Evolutionary conservation across 2,888 invertebrate genomes (phyloP).

Genomic region (Drosophila kambysellisi): DNA sequence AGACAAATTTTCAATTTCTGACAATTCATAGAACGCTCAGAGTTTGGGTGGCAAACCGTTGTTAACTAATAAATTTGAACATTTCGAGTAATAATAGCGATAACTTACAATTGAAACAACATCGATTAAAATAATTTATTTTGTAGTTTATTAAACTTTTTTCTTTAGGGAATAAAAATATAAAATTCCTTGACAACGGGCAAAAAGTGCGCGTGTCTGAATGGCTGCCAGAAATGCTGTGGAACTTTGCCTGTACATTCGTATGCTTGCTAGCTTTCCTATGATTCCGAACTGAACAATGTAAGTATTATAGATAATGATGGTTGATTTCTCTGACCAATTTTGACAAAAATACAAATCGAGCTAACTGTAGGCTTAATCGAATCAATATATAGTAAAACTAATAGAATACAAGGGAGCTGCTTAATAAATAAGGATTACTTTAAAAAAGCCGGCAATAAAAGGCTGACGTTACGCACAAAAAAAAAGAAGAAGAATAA

Average conservation of each 20-base stretch:
- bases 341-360: constrained; percentile 53
- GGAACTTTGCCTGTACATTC: constrained; percentile 75
- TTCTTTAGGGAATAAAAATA: constrained; percentile 84
- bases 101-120: constrained; percentile 4
- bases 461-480: constrained; percentile 40
- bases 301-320: constrained; percentile 38
- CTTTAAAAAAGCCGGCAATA: constrained; percentile 53
- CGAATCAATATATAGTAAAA: constrained; percentile 36
- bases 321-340: constrained; percentile 32
- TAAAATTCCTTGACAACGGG: constrained; percentile 80
- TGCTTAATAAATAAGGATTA: constrained; percentile 59
- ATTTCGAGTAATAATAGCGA: not conserved
- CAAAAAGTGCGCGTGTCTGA: constrained; percentile 76
- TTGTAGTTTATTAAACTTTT: constrained; percentile 79
- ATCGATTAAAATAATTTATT: constrained; percentile 67
- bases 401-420: constrained; percentile 74
- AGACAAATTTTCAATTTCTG: not conserved
- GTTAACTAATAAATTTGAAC: not conserved
- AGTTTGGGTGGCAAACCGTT: not conserved
- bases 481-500: constrained; percentile 1
- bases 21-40: not conserved
- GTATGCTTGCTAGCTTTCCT: constrained; percentile 42
- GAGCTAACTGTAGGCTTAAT: constrained; percentile 39
- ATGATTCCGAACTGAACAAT: constrained; percentile 50
- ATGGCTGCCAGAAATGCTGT: constrained; percentile 83